Percentiles rank a stretch among this genome's conserved stretches.
Evolutionary conservation across 2,888 invertebrate genomes (phyloP).

Genomic region (Sympetrum striolatum): DNA sequence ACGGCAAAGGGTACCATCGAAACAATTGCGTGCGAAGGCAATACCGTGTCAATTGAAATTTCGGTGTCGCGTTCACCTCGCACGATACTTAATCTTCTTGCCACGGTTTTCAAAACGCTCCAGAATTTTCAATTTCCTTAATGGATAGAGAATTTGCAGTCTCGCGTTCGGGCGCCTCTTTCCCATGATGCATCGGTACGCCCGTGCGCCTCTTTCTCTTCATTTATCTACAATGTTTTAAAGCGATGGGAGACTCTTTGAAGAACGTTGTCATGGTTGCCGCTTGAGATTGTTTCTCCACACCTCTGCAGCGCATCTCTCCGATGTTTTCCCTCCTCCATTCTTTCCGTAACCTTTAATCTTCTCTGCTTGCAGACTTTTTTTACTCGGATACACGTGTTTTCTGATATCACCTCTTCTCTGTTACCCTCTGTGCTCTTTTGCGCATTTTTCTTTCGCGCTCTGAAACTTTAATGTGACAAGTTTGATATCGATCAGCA

Average conservation of each 20-base stretch:
- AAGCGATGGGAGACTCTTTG: not conserved
- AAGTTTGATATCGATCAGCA: too few species aligned
- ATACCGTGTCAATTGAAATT: too few species aligned
- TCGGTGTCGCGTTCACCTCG: too few species aligned
- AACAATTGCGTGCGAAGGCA: too few species aligned
- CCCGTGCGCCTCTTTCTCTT: not conserved
- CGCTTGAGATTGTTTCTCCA: not conserved
- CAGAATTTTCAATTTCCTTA: not conserved
- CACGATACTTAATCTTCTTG: not conserved
- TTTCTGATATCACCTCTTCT: too few species aligned
- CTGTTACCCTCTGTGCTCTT: too few species aligned
- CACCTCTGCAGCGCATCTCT: not conserved
- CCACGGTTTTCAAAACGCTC: not conserved
- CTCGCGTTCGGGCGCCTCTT: not conserved
- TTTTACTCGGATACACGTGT: too few species aligned
- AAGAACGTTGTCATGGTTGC: not conserved
- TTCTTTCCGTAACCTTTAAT: not conserved
- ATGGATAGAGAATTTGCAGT: not conserved
- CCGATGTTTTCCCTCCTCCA: not conserved
- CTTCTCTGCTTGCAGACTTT: not conserved
- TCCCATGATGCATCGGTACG: not conserved
- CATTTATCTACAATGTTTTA: not conserved
- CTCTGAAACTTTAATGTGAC: too few species aligned
- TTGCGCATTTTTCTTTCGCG: too few species aligned
- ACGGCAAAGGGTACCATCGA: too few species aligned